These are phyloP conservation scores for Borostomias antarcticus DNA, from an alignment of 2,797 vertebrate genomes.

Conservation along the genomic window DNA sequence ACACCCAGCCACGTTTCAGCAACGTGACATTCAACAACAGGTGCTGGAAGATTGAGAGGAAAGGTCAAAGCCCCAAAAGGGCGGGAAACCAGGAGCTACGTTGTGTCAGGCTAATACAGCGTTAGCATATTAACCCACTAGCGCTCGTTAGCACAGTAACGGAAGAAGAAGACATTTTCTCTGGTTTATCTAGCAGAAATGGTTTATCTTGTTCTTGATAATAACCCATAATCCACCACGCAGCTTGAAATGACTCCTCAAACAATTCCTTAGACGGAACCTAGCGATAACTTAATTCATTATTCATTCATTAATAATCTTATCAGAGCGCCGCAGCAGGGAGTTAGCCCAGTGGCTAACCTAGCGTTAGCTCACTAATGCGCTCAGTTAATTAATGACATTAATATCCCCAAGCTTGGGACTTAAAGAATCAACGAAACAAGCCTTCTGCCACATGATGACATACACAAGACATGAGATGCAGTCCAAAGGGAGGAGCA, in stretches of 20 bases:
- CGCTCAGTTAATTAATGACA: too few relatives aligned
- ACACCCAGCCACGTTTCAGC: neutral
- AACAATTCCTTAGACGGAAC: slow-evolving; percentile 55
- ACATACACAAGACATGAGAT: slow-evolving; percentile 27
- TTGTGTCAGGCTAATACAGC: slow-evolving; percentile 14
- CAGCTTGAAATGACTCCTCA: slow-evolving; percentile 37
- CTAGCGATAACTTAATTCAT: slow-evolving; percentile 50
- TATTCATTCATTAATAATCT: too few relatives aligned
- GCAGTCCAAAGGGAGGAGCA: neutral
- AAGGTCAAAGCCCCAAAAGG: slow-evolving; percentile 35
- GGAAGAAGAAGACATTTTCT: slow-evolving; percentile 28
- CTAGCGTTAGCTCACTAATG: slow-evolving; percentile 57
- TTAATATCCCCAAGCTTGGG: slow-evolving; percentile 36
- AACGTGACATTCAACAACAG: slow-evolving; percentile 33
- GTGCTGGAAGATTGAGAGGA: slow-evolving; percentile 38
- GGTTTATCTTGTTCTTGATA: slow-evolving; percentile 32
- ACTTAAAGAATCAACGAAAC: slow-evolving; percentile 1
- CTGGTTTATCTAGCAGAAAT: slow-evolving; percentile 43
- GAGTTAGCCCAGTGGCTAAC: slow-evolving; percentile 52
- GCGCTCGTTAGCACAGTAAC: slow-evolving; percentile 20
- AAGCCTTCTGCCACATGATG: slow-evolving; percentile 28
- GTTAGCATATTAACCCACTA: neutral
- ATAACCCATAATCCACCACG: slow-evolving; percentile 59
- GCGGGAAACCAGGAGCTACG: slow-evolving; percentile 7
- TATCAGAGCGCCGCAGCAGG: slow-evolving; percentile 65